A percentile compares a stretch with the other conserved stretches of the same genome.
These are phyloP conservation scores for Encarsia formosa DNA, from an alignment of 2,888 invertebrate genomes.

Conservation along the genomic window DNA sequence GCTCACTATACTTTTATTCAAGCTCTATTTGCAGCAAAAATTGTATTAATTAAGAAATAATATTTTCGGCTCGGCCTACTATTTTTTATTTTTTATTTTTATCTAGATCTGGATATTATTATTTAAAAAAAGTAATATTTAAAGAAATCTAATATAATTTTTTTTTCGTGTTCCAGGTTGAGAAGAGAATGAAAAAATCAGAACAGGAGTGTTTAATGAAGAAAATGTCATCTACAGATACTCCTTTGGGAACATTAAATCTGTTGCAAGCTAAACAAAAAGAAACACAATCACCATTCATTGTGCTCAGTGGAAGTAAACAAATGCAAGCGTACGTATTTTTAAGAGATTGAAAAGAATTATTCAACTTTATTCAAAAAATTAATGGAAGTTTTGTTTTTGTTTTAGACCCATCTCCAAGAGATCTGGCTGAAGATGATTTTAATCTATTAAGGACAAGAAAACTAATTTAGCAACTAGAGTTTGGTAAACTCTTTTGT, in stretches of 20 bases:
- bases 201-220: conserved; percentile 95
- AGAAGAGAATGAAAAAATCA: conserved; percentile 91
- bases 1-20: too few species aligned
- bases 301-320: conserved; percentile 88
- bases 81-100: background rate
- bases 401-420: too few species aligned
- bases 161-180: conserved; percentile 53
- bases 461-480: too few species aligned
- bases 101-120: background rate
- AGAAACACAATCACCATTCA: conserved; percentile 87
- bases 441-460: too few species aligned
- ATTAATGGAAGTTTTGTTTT: too few species aligned
- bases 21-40: too few species aligned
- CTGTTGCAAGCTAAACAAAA: conserved; percentile 94
- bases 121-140: background rate
- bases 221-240: conserved; percentile 97
- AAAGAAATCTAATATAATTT: background rate
- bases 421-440: too few species aligned
- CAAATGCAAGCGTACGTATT: conserved; percentile 56
- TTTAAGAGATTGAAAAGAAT: too few species aligned
- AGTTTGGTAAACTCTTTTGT: too few species aligned
- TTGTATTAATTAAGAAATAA: too few species aligned
- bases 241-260: conserved; percentile 90
- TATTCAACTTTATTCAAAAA: too few species aligned
- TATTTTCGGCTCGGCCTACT: too few species aligned